Percentiles rank a stretch among this genome's conserved stretches.
Evolutionary conservation across 2,888 invertebrate species (phyloP).

Genomic region (Horisme vitalbata): DNA sequence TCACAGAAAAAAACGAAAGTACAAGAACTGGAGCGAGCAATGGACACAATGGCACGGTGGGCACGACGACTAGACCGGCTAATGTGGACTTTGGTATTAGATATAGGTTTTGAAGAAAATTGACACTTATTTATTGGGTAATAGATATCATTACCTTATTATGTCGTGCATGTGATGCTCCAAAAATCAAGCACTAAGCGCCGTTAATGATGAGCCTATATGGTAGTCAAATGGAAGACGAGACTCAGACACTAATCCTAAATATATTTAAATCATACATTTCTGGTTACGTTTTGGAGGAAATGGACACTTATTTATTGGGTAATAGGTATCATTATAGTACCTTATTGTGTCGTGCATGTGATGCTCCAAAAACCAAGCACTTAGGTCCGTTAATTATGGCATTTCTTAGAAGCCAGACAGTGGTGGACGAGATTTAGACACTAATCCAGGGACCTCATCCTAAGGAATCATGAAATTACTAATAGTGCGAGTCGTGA

Average conservation of each 20-base stretch:
- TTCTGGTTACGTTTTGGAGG: slow-evolving; percentile 13
- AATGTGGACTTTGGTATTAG: slow-evolving; percentile 15
- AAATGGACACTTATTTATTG: slow-evolving; percentile 12
- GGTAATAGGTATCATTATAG: not conserved
- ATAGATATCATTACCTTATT: not conserved
- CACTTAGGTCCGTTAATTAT: not conserved
- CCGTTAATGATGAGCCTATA: not conserved
- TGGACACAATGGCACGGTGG: slow-evolving; percentile 70
- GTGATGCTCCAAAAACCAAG: slow-evolving; percentile 4
- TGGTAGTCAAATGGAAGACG: no score
- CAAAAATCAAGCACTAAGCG: no score
- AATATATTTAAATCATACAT: no score
- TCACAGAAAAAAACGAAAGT: slow-evolving; percentile 80
- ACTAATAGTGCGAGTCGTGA: no score
- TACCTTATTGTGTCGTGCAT: not conserved
- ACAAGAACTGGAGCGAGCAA: slow-evolving; percentile 74
- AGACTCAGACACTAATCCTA: no score
- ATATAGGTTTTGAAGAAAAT: slow-evolving; percentile 13
- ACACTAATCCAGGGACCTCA: no score
- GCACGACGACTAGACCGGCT: slow-evolving; percentile 47
- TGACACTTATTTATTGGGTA: slow-evolving; percentile 11
- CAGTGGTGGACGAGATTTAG: no score
- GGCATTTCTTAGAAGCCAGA: no score
- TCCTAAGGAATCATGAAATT: no score
- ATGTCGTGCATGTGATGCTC: not conserved